A percentile compares a stretch with the other conserved stretches of the same genome.
Evolutionary conservation across 1,140 invertebrate genomes (phyloP).

Genomic region (Diabrotica virgifera): DNA sequence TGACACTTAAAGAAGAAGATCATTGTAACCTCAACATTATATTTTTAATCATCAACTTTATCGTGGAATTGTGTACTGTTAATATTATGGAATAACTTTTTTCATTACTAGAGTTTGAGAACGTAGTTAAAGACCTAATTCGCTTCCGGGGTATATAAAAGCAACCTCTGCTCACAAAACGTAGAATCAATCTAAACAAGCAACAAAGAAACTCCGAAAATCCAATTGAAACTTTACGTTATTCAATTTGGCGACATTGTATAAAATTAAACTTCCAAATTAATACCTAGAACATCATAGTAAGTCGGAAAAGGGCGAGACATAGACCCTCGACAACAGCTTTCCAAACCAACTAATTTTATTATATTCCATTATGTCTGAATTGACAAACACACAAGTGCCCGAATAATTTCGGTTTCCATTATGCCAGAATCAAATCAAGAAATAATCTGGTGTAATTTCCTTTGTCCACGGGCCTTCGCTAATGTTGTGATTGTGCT

Average conservation of each 20-base stretch:
- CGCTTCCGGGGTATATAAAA: too few relatives aligned
- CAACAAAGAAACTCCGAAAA: neutral
- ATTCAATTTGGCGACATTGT: neutral
- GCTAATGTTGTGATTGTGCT: neutral
- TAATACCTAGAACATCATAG: neutral
- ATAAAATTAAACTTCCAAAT: neutral
- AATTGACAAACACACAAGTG: neutral
- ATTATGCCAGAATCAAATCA: neutral
- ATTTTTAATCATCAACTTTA: too few relatives aligned
- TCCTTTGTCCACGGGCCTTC: neutral
- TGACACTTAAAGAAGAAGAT: too few relatives aligned
- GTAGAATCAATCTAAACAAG: neutral
- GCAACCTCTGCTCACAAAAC: too few relatives aligned
- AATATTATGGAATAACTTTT: too few relatives aligned
- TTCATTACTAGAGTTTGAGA: too few relatives aligned
- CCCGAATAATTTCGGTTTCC: constrained; percentile 2
- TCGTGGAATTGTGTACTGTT: too few relatives aligned
- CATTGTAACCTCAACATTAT: too few relatives aligned
- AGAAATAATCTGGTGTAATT: constrained; percentile 2
- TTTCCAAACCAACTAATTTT: neutral
- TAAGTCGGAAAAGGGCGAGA: neutral
- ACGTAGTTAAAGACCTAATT: too few relatives aligned
- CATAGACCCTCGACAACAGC: neutral
- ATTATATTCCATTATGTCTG: neutral
- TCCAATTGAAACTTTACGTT: neutral